Evolutionary conservation across 2,113 vertebrate species (phyloP), one percentile per base, ranked within the genome.

Genomic region (Calonectris borealis): DNA sequence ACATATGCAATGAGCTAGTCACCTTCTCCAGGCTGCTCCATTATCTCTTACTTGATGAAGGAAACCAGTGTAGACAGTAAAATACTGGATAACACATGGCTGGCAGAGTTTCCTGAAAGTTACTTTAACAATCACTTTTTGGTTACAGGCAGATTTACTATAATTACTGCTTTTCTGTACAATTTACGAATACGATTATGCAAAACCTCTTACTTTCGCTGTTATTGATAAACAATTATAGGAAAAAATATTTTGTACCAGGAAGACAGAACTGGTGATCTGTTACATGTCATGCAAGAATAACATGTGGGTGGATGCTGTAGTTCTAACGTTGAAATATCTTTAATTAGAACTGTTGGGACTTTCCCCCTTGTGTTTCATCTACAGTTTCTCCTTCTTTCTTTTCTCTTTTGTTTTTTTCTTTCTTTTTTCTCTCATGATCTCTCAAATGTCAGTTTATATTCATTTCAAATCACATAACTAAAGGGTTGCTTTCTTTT

Each of bases 341-440:
- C 90, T 96, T 95, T 96, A 91, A 94, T 95, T 89, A 93, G 90
- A 96, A 84, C 80, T 93, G 83, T 29, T 94, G 88, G 91, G 92
- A 96, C 94, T 86, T 94, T 83, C 83, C 86, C 79, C 81, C 72
- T 76, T 16, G 46, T 88, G 72, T 88, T 94, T 94, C 83, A 48
- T 65, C 88, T 93, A 76, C 75, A 85, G 65, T 82, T 91, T 89
- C 77, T 92, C 68, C 32, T 69, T 60, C 32, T 75, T 71, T 89
- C 52, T 86, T 92, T 80, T 78, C 27, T 91, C n/a, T 79, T 88
- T 72, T 69, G 6, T 24, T 73, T 48, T 88, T 49, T 61, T 51
- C 61, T 51, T 5, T 4, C 2, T 68, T 72, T 52, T 83, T 92
- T 62, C 51, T 77, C 46, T 64, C 36, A 55, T 44, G 58, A 90